phyloP scores from a whole-genome alignment of 2,113 vertebrate species.

The Actenoides hombroni region DNA sequence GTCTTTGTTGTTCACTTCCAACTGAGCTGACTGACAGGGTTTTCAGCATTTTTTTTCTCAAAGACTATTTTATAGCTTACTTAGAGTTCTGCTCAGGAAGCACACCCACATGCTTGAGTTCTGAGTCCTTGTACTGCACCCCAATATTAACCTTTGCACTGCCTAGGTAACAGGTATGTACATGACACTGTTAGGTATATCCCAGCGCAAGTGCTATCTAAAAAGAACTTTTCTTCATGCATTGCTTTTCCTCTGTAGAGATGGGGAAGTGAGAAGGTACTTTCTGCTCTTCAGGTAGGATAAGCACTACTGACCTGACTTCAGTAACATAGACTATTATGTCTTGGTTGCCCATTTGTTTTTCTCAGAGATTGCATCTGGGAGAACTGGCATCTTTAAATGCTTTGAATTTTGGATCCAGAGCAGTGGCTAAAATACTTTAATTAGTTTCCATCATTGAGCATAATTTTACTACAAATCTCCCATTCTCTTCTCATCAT shows the following conservation, averaged over 20 bases:
- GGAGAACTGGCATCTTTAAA: conserved; percentile 54
- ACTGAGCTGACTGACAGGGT: background rate
- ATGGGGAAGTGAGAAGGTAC: background rate
- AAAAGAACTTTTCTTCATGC: background rate
- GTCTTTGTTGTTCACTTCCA: background rate
- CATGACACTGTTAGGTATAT: background rate
- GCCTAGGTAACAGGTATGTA: background rate
- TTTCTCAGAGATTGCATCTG: conserved; percentile 44
- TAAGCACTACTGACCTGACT: conserved; percentile 1
- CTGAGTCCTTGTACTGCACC: background rate
- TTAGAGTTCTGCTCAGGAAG: background rate
- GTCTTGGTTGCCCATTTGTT: conserved; percentile 15
- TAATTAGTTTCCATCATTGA: conserved; percentile 25
- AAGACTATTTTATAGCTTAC: background rate
- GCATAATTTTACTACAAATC: conserved; percentile 49
- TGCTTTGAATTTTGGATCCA: conserved; percentile 47
- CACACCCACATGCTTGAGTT: background rate
- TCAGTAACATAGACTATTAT: conserved; percentile 19
- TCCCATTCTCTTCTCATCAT: background rate
- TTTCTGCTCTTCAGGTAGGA: conserved; percentile 13
- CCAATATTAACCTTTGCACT: background rate
- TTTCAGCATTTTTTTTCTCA: background rate
- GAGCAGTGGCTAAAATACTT: conserved; percentile 59
- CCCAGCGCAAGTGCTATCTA: background rate
- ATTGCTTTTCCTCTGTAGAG: background rate